Evolutionary conservation across 2,797 vertebrate genomes (phyloP), one percentile per base, ranked within the genome.

Genomic region (Anniella stebbinsi): DNA sequence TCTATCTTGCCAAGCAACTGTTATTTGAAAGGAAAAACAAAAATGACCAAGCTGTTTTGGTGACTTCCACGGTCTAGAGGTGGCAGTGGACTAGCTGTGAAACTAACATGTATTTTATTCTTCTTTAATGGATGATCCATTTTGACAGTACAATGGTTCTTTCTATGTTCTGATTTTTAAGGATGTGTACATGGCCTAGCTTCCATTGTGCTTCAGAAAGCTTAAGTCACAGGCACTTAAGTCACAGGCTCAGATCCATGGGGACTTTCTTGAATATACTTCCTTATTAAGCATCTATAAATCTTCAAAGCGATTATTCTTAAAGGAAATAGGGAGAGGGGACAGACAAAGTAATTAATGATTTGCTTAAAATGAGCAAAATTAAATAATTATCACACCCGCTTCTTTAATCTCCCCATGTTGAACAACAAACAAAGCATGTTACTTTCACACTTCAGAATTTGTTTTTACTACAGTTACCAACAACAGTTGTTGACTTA

Each of bases 371-470:
- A 94, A 93, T 86, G 93, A 96, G 89, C 83, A 95, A 96, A 95
- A 94, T 94, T 94, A 94, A 89, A 92, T 95, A 95, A 96, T 93
- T 92, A 94, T 96, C 95, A 95, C 93, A 88, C 87, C 84, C 86
- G 73, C 92, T 89, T 87, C 93, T 96, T 95, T 95, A 95, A 95
- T 96, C 91, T 95, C 83, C 84, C 90, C 67, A 21, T 91, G 93
- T 91, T 94, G 91, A 95, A 94, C 95, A 93, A 92, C 91, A 96
- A 96, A 95, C 70, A 92, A 91, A 95, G 91, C 90, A 67, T 94
- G 93, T 95, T 96, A 91, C 95, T 96, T 95, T 96, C 95, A 96
- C 93, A 95, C 94, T 94, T 96, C 82, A 92, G 90, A 95, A 93
- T 95, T 93, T 93, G 90, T 94, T 96, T 95, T 94, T 94, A 92